phyloP scores from a whole-genome alignment of 1,140 invertebrate species.

The Tachypleus tridentatus region DNA sequence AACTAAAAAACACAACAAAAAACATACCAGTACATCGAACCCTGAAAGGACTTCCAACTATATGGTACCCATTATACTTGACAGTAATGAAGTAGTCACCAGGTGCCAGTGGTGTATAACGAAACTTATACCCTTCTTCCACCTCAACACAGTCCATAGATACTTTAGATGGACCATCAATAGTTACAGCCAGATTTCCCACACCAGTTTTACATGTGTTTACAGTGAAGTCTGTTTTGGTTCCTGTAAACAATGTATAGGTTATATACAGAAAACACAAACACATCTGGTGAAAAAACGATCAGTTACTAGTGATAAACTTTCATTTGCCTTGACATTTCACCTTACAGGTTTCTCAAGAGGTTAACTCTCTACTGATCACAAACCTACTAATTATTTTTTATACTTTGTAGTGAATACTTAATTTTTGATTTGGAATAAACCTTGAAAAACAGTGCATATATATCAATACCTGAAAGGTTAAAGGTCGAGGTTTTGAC shows the following conservation, averaged over 20 bases:
- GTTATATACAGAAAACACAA: too few relatives aligned
- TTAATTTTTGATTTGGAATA: too few relatives aligned
- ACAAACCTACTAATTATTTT: too few relatives aligned
- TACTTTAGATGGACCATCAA: conserved; percentile 93
- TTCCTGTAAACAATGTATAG: conserved; percentile 39
- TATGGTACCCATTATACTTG: conserved; percentile 91
- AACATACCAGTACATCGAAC: conserved; percentile 38
- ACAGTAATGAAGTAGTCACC: conserved; percentile 93
- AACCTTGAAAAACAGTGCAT: too few relatives aligned
- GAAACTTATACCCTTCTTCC: conserved; percentile 93
- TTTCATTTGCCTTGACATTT: too few relatives aligned
- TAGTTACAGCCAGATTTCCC: conserved; percentile 80
- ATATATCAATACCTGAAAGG: too few relatives aligned
- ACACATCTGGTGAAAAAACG: too few relatives aligned
- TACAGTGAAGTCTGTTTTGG: conserved; percentile 87
- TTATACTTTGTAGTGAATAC: too few relatives aligned
- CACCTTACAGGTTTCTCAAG: too few relatives aligned
- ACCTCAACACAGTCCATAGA: conserved; percentile 92
- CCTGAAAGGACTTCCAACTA: conserved; percentile 88
- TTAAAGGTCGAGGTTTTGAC: too few relatives aligned
- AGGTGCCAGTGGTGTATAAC: conserved; percentile 87
- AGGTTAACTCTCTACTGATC: too few relatives aligned
- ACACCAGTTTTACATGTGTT: conserved; percentile 89
- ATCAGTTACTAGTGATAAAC: too few relatives aligned
- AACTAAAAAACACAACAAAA: not conserved